Conservation (phyloP, 2,888 invertebrate genomes). For the Nasonia oneida region DNA sequence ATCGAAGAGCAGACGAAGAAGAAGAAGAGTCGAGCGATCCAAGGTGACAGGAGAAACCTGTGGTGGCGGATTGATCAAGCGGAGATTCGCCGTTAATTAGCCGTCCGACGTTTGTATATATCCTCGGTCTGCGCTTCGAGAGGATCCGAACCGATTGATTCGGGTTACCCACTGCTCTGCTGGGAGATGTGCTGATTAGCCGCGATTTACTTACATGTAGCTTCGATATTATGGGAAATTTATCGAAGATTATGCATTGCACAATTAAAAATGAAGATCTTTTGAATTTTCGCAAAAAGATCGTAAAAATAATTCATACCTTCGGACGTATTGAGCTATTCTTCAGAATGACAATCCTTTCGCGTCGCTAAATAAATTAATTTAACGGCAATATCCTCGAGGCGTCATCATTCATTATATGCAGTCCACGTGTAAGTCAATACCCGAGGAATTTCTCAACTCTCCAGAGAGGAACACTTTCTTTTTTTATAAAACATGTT, state of each 20-base stretch:
- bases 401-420: background rate
- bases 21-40: background rate
- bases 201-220: background rate
- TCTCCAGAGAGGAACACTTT: constrained; percentile 17
- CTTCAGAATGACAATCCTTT: background rate
- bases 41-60: constrained; percentile 15
- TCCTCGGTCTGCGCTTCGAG: background rate
- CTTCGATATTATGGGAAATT: constrained; percentile 4
- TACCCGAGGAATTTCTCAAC: constrained; percentile 18
- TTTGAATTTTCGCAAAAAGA: background rate
- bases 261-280: no score
- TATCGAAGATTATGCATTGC: background rate
- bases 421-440: constrained; percentile 11
- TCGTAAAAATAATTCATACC: background rate
- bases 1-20: constrained; percentile 3
- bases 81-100: constrained; percentile 34
- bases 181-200: background rate
- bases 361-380: background rate
- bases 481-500: constrained; percentile 31
- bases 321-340: background rate
- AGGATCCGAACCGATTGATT: background rate
- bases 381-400: background rate
- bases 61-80: background rate
- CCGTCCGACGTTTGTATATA: background rate
- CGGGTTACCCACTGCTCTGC: background rate